Base-by-base conservation (phyloP, 2,113 vertebrate genomes). In the Vireo altiloquus region DNA sequence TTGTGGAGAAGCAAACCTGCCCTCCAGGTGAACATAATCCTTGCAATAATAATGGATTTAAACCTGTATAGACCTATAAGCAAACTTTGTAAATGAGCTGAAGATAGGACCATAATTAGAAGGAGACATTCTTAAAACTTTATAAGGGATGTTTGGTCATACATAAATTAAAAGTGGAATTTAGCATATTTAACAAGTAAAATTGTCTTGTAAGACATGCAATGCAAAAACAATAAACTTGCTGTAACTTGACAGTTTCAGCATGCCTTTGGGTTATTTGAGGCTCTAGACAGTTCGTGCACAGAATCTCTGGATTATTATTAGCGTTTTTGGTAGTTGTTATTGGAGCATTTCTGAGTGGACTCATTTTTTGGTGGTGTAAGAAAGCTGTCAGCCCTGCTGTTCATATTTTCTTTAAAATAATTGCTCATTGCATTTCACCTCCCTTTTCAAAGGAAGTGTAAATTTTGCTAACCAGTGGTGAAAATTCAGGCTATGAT, bases 1-100 rank as follows among this genome's bases (percentile, higher is more conserved):
- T 82, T 40, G 42, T 50, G 79, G 37, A 85, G 78, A 21, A 76
- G 71, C 56, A 82, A 76, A 89, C 52, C 81, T 91, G 56, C 84
- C 74, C 40, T 95, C 80, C 81, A 92, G 87, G 83, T 94, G 81
- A 89, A 31, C 59, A 21, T 84, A 82, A 94, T 94, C 92, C 81
- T 75, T 87, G 60, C 40, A 68, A 15, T 78, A 89, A 84, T 94
- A 82, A 84, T 81, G 81, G 53, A 64, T 85, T 95, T 89, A 87
- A 91, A 82, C 40, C 37, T 74, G 28, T 60, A n/a, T 84, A 78
- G 77, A 90, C 69, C 52, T 91, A 52, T 87, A 78, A 82, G 47
- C 52, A 78, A 91, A 92, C 56, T 76, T 75, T 11, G 14, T 60
- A 68, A 79, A 92, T 75, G 84, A 87, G 77, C 81, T 87, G 50